Conservation (phyloP, 1,140 invertebrate species). For the Zaprionus inermis region DNA sequence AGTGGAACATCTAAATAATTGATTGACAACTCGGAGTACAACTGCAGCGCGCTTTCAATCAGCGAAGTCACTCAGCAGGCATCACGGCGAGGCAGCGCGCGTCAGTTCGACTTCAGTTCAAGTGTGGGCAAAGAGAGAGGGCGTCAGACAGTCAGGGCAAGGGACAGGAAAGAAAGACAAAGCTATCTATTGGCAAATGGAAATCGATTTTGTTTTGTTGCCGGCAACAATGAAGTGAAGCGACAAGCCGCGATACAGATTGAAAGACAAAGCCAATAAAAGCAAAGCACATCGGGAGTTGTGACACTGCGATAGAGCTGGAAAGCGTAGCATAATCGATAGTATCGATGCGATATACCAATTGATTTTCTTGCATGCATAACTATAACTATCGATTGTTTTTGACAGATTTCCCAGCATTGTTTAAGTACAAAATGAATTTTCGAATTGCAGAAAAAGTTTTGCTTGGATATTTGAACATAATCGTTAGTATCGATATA, state of each 20-base stretch:
- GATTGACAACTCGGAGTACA: conserved; percentile 19
- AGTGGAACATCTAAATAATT: conserved; percentile 24
- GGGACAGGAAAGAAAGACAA: not conserved
- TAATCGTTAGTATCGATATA: too few relatives aligned
- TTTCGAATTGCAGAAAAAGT: too few relatives aligned
- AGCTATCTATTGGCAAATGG: conserved; percentile 53
- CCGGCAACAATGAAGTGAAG: conserved; percentile 67
- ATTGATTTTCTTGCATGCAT: too few relatives aligned
- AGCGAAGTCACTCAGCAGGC: not conserved
- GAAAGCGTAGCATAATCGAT: too few relatives aligned
- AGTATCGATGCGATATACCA: too few relatives aligned
- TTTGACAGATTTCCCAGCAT: too few relatives aligned
- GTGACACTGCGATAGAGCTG: too few relatives aligned
- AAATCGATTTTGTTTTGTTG: conserved; percentile 68
- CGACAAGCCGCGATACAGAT: conserved; percentile 43
- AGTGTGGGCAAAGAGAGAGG: not conserved
- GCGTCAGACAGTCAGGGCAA: not conserved
- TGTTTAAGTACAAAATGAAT: too few relatives aligned
- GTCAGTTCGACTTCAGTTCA: not conserved
- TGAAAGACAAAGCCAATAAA: conserved; percentile 71
- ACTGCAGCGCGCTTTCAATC: conserved; percentile 23
- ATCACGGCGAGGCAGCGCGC: not conserved
- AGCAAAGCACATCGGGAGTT: not conserved
- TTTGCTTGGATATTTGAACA: too few relatives aligned
- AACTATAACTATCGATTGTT: too few relatives aligned